A percentile compares a stretch with the other conserved stretches of the same genome.
Conservation (phyloP, 1,140 invertebrate genomes). For the Zophobas morio region DNA sequence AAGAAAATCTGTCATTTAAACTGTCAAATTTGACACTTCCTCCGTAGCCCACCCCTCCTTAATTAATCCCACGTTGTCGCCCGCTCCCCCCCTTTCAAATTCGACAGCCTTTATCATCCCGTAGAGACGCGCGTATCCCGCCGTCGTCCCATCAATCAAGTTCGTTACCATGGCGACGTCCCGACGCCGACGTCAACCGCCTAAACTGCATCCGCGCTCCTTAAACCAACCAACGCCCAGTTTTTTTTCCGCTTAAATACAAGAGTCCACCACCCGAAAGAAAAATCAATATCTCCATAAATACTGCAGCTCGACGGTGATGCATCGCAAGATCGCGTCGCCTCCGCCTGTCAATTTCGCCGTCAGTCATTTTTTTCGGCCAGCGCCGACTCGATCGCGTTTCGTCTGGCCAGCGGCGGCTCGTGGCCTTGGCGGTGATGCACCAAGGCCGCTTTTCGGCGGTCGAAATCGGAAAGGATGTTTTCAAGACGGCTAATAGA, state of each 20-base stretch:
- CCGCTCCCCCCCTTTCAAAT: slow-evolving; percentile 53
- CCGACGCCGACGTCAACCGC: slow-evolving; percentile 61
- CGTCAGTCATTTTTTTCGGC: slow-evolving; percentile 50
- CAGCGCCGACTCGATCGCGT: slow-evolving; percentile 1
- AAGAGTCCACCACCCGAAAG: slow-evolving; percentile 61
- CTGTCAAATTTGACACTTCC: no score
- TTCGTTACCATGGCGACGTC: slow-evolving; percentile 58
- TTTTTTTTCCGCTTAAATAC: slow-evolving; percentile 61
- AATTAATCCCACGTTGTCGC: not conserved
- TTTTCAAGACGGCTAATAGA: slow-evolving; percentile 63
- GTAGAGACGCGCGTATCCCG: slow-evolving; percentile 28
- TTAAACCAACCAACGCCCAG: slow-evolving; percentile 66
- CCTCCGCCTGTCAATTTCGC: slow-evolving; percentile 15
- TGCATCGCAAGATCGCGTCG: slow-evolving; percentile 22
- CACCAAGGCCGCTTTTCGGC: slow-evolving; percentile 47
- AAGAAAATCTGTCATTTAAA: no score
- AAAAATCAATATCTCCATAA: slow-evolving; percentile 65
- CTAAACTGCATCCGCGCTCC: slow-evolving; percentile 62
- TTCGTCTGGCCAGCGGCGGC: slow-evolving; percentile 3
- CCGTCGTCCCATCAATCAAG: slow-evolving; percentile 64
- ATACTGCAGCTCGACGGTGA: slow-evolving; percentile 50
- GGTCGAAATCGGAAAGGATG: slow-evolving; percentile 50
- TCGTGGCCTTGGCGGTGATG: slow-evolving; percentile 52
- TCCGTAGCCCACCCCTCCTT: not conserved
- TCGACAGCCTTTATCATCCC: slow-evolving; percentile 61